Conservation (phyloP, 2,797 vertebrate species). For the Urocyon cinereoargenteus region DNA sequence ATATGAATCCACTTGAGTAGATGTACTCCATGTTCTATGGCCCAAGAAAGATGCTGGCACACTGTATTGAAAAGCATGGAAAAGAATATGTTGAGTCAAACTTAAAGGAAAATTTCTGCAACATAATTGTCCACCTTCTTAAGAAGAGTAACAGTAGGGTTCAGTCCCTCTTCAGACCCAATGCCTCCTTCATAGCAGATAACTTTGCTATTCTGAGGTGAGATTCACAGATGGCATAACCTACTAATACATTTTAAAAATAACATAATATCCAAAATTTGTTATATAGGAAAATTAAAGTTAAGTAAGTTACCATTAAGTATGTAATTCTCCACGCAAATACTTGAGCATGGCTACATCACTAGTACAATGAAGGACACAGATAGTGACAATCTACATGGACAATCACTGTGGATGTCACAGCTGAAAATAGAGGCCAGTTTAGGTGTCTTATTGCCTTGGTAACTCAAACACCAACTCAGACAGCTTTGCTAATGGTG, state of each 20-base stretch:
- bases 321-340: not conserved
- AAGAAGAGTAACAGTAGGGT: not conserved
- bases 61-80: not conserved
- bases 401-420: not conserved
- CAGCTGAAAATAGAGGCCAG: not conserved
- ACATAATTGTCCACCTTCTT: not conserved
- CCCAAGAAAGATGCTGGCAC: not conserved
- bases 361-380: not conserved
- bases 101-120: not conserved
- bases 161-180: not conserved
- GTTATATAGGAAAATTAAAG: not conserved
- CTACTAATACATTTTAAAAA: not conserved
- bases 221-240: not conserved
- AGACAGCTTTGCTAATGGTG: not conserved
- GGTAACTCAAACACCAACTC: not conserved
- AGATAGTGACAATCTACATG: not conserved
- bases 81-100: not conserved
- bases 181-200: not conserved
- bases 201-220: constrained; percentile 30
- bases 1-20: not conserved
- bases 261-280: not conserved
- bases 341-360: not conserved
- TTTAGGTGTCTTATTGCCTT: not conserved
- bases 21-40: not conserved
- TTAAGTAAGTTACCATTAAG: not conserved